Conservation (phyloP, 1,140 invertebrate species). For the Andricus grossulariae region DNA sequence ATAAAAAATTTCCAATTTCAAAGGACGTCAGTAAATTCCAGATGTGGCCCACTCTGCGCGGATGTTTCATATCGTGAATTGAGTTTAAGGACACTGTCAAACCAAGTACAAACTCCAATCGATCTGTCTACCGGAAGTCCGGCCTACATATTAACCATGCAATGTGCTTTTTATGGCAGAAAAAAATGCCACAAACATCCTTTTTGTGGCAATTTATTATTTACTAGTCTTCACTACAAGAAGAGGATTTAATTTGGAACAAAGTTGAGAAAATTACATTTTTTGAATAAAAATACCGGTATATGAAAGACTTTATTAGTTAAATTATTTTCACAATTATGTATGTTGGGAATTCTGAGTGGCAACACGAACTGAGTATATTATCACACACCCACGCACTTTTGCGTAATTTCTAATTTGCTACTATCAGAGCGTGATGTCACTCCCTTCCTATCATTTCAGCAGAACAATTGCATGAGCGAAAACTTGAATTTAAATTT, state of each 20-base stretch:
- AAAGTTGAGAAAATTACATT: neutral
- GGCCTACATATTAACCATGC: constrained; percentile 6
- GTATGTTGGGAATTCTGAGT: no score
- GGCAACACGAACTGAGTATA: constrained; percentile 10
- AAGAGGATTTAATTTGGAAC: neutral
- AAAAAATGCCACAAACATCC: constrained; percentile 14
- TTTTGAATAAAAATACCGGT: neutral
- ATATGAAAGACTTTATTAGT: neutral
- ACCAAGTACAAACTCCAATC: neutral
- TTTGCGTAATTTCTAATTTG: constrained; percentile 6
- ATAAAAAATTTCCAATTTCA: neutral
- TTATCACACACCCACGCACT: constrained; percentile 2
- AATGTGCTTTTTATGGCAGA: neutral
- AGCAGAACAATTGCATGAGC: no score
- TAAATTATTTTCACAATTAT: neutral
- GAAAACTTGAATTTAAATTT: no score
- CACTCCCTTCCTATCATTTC: constrained; percentile 34
- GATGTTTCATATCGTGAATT: neutral
- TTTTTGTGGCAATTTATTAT: neutral
- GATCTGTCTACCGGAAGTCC: constrained; percentile 13
- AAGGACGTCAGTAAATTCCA: neutral
- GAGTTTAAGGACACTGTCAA: constrained; percentile 9
- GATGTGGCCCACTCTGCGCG: neutral
- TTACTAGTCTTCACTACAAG: neutral
- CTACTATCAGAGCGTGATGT: constrained; percentile 44